Conservation (phyloP, 1,140 invertebrate species). For the Xylocopa sonorina region DNA sequence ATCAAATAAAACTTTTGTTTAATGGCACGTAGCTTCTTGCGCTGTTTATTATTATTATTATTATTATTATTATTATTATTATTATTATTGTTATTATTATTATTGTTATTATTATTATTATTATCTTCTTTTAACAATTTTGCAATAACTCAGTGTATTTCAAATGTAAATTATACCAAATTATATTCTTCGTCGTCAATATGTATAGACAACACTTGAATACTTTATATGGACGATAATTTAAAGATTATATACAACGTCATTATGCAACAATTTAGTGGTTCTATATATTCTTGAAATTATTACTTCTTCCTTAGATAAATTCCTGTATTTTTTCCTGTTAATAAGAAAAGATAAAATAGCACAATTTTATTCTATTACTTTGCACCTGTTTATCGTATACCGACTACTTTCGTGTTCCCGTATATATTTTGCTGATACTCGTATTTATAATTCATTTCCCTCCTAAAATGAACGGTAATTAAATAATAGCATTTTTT, state of each 20-base stretch:
- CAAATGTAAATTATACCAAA: conserved; percentile 22
- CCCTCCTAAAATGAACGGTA: background rate
- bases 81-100: too few species aligned
- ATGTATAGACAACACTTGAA: background rate
- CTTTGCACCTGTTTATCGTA: conserved; percentile 36
- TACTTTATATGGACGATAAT: conserved; percentile 3
- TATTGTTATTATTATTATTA: too few species aligned
- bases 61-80: too few species aligned
- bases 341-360: conserved; percentile 13
- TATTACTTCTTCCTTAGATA: conserved; percentile 15
- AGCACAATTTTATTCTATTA: conserved; percentile 24
- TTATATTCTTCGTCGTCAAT: background rate
- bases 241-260: conserved; percentile 28
- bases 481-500: too few species aligned
- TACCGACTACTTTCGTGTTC: conserved; percentile 47
- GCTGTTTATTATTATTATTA: background rate
- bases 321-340: conserved; percentile 12
- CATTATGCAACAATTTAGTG: conserved; percentile 26
- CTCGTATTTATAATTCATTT: background rate
- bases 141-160: too few species aligned
- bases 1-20: conserved; percentile 7
- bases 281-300: conserved; percentile 13
- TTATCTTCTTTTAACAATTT: too few species aligned
- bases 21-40: background rate
- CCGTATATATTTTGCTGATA: conserved; percentile 31